Percentiles rank a stretch among this genome's conserved stretches.
Conservation (phyloP, 2,888 invertebrate species). For the Sicus ferrugineus region DNA sequence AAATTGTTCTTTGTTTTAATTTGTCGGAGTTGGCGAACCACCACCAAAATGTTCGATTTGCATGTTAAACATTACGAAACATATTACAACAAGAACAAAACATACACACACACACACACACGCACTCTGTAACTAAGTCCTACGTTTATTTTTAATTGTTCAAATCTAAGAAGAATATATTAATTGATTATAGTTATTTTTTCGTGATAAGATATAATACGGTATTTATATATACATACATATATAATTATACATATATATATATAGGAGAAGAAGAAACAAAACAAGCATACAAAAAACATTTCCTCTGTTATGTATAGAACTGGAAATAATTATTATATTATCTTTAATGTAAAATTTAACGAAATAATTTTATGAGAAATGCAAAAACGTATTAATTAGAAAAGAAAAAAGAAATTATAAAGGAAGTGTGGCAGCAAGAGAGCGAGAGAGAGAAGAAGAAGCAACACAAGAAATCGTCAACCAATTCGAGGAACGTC, state of each 20-base stretch:
- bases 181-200: slow-evolving; percentile 60
- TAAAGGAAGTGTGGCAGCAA: slow-evolving; percentile 57
- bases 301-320: slow-evolving; percentile 63
- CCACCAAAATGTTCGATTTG: slow-evolving; percentile 31
- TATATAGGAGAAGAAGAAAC: slow-evolving; percentile 48
- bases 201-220: slow-evolving; percentile 59
- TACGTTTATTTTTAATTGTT: slow-evolving; percentile 62
- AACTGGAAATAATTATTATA: slow-evolving; percentile 57
- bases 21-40: slow-evolving; percentile 32
- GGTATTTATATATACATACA: slow-evolving; percentile 60
- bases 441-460: too few species aligned
- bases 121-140: slow-evolving; percentile 61
- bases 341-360: slow-evolving; percentile 57
- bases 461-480: slow-evolving; percentile 46
- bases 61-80: slow-evolving; percentile 39
- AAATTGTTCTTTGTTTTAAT: too few species aligned
- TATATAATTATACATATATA: slow-evolving; percentile 50
- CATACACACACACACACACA: slow-evolving; percentile 49
- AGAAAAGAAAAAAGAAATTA: slow-evolving; percentile 47
- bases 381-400: slow-evolving; percentile 39
- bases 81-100: slow-evolving; percentile 35
- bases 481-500: slow-evolving; percentile 40
- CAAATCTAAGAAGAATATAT: slow-evolving; percentile 62
- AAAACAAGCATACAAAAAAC: slow-evolving; percentile 37
- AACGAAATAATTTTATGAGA: slow-evolving; percentile 31